Conservation (phyloP, 2,888 invertebrate genomes). For the Cosmia pyralina region DNA sequence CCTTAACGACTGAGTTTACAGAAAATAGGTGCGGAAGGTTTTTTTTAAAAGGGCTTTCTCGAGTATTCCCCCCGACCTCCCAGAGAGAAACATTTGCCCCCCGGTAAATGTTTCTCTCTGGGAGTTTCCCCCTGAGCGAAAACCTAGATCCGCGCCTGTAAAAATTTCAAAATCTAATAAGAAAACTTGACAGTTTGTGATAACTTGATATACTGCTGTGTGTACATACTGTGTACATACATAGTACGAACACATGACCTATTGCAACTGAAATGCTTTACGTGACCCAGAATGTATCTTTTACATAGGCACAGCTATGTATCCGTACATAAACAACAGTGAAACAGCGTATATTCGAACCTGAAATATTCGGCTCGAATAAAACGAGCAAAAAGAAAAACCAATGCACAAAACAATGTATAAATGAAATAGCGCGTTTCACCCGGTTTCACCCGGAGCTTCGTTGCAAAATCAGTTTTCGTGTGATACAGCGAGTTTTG, state of each 20-base stretch:
- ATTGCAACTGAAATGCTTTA: conserved; percentile 2
- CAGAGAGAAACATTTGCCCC: no score
- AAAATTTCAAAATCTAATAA: no score
- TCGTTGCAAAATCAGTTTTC: conserved; percentile 34
- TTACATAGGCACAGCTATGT: neutral
- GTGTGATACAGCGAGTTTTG: conserved; percentile 14
- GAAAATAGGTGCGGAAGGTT: no score
- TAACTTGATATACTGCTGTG: no score
- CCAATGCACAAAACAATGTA: conserved; percentile 22
- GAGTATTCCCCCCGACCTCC: no score
- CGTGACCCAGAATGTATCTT: conserved; percentile 23
- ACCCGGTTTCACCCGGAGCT: neutral
- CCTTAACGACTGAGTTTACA: no score
- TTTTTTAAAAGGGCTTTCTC: no score
- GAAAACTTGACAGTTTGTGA: no score
- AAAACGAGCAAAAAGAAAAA: conserved; percentile 22
- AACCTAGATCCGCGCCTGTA: no score
- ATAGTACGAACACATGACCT: neutral
- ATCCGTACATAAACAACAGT: neutral
- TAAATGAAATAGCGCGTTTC: conserved; percentile 25
- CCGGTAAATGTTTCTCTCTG: no score
- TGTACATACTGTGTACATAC: no score
- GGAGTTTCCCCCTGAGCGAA: no score
- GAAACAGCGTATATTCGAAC: conserved; percentile 22
- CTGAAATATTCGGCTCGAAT: conserved; percentile 17